These are phyloP conservation scores for Bicyclus anynana DNA, from an alignment of 1,140 invertebrate species.

Conservation along the genomic window DNA sequence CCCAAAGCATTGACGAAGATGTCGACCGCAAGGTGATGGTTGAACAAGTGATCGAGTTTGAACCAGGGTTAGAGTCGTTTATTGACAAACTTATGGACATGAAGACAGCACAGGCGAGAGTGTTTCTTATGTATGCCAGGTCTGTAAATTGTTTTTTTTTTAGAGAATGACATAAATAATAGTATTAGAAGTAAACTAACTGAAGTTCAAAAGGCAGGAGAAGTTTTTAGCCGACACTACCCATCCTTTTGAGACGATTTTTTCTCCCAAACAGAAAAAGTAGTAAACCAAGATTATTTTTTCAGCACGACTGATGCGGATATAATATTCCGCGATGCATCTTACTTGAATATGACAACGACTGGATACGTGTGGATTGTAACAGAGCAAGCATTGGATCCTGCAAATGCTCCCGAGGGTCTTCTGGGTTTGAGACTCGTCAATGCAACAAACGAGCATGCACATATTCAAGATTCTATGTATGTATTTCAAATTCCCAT, in stretches of 20 bases:
- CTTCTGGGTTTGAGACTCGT: conserved; percentile 92
- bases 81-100: conserved; percentile 88
- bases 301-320: conserved; percentile 91
- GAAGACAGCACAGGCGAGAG: conserved; percentile 90
- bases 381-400: conserved; percentile 94
- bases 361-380: conserved; percentile 98
- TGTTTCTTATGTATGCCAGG: conserved; percentile 96
- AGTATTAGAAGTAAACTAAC: too few relatives aligned
- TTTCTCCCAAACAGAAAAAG: too few relatives aligned
- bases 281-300: background rate
- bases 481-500: conserved; percentile 73
- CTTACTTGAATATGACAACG: conserved; percentile 91
- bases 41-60: conserved; percentile 94
- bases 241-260: too few relatives aligned
- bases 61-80: conserved; percentile 89
- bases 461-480: conserved; percentile 92
- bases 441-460: conserved; percentile 92
- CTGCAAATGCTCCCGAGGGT: conserved; percentile 91
- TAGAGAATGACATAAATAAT: too few relatives aligned
- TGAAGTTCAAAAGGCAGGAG: background rate
- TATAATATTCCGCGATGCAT: conserved; percentile 93
- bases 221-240: too few relatives aligned
- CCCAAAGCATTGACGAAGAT: conserved; percentile 79
- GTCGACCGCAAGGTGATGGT: conserved; percentile 83
- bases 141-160: conserved; percentile 71